Evolutionary conservation across 1,140 invertebrate genomes (phyloP).

Genomic region (Trissolcus basalis): DNA sequence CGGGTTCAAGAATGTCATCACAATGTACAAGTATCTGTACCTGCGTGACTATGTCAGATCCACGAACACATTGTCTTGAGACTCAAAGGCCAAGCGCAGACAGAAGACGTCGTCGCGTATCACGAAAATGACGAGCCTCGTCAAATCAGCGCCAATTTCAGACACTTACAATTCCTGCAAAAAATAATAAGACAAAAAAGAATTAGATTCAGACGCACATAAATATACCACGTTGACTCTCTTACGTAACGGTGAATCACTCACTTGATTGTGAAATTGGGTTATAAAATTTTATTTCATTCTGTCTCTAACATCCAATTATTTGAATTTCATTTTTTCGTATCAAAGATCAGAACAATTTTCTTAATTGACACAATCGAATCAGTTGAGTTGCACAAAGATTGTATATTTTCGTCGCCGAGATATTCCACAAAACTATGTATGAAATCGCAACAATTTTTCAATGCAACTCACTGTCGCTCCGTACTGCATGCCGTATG

Average conservation of each 20-base stretch:
- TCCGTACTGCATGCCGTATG: constrained; percentile 11
- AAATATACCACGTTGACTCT: background rate
- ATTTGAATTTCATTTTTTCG: too few species aligned
- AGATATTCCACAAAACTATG: background rate
- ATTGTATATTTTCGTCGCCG: background rate
- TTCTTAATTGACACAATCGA: too few species aligned
- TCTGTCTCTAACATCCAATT: too few species aligned
- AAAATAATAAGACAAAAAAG: constrained; percentile 5
- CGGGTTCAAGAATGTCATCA: constrained; percentile 57
- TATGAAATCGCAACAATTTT: background rate
- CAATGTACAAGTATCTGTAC: constrained; percentile 54
- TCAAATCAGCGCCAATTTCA: constrained; percentile 40
- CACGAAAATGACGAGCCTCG: constrained; percentile 48
- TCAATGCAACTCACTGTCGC: background rate
- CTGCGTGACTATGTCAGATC: constrained; percentile 60
- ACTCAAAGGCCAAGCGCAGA: constrained; percentile 60
- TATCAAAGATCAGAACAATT: too few species aligned
- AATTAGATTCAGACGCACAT: background rate
- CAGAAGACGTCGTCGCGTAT: constrained; percentile 52
- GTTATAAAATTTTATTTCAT: too few species aligned
- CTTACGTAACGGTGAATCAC: too few species aligned
- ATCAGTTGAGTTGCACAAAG: background rate
- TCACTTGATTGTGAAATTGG: too few species aligned
- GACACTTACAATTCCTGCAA: constrained; percentile 18
- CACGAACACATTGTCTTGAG: constrained; percentile 60